Base-by-base conservation (phyloP, 2,113 vertebrate genomes). In the Globicephala melas region DNA sequence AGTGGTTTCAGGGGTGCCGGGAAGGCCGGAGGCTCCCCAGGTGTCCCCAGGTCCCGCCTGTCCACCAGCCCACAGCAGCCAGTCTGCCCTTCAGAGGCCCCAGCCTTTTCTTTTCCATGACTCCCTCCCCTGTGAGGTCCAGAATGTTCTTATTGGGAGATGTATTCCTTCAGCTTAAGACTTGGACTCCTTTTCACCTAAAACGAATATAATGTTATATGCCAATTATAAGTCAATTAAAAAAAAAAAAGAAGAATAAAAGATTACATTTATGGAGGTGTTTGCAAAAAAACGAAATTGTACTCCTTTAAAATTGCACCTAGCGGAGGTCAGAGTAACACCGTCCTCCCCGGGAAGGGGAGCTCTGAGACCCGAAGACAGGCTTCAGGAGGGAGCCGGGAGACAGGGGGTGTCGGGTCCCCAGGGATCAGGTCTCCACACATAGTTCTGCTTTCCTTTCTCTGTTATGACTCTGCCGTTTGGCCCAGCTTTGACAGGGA, bases 381-480 rank as follows among this genome's bases (percentile, higher is more conserved):
- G 53, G 20, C 8, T 53, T 41, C 28, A 12, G 1, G 14, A 82
- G 13, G 60, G 10, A 33, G 58, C 44, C 4, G 0, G 44, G 20
- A 26, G 20, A 11, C 5, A 9, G 2, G 28, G 23, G 21, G 5
- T 25, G 8, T 26, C 21, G 18, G 3, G 25, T 17, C 4, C 28
- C 38, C n/a, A 20, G 7, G 17, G 8, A 68, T 13, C 60, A 84
- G 4, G 9, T 38, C 44, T 71, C 21, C 28, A 15, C n/a, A 17
- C 0, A 8, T 8, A 33, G 0, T 23, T 10, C 8, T 11, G 23
- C 7, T 33, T 21, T 50, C 33, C 62, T 6, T 12, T n/a, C 33
- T 79, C 41, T 23, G 1, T 13, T 5, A 9, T 0, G 0, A 36
- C 41, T 73, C 14, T 79, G 60, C 14, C 33, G 6, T 23, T 26